Evolutionary conservation across 2,797 vertebrate genomes (phyloP).

Genomic region (Sebastiscus tertius): DNA sequence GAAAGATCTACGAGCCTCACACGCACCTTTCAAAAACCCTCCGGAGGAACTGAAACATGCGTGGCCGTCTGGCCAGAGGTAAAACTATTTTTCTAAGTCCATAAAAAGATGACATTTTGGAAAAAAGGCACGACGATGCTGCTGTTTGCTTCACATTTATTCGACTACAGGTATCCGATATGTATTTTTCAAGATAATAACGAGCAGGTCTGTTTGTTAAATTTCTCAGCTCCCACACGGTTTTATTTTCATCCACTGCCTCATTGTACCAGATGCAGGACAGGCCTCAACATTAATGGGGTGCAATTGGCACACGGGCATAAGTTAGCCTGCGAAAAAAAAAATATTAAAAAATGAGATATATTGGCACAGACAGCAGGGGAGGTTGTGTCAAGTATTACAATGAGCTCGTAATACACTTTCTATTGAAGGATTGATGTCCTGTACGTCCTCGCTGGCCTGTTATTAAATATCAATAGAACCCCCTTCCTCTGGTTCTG

Average conservation of each 20-base stretch:
- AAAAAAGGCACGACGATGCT: not conserved
- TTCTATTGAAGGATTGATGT: slow-evolving; percentile 38
- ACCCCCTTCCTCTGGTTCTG: slow-evolving; percentile 33
- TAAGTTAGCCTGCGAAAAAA: not conserved
- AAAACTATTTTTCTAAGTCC: slow-evolving; percentile 48
- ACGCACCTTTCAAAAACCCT: slow-evolving; percentile 56
- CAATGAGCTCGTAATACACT: slow-evolving; percentile 38
- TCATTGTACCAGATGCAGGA: slow-evolving; percentile 26
- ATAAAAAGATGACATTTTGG: slow-evolving; percentile 49
- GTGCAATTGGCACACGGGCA: slow-evolving; percentile 10
- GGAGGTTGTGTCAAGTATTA: slow-evolving; percentile 40
- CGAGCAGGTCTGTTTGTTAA: slow-evolving; percentile 10
- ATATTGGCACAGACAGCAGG: slow-evolving; percentile 36
- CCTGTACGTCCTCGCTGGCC: slow-evolving; percentile 44
- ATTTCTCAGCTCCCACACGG: not conserved
- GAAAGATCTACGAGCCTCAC: slow-evolving; percentile 56
- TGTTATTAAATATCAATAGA: slow-evolving; percentile 55
- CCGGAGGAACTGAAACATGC: slow-evolving; percentile 43
- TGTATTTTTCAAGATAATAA: slow-evolving; percentile 32
- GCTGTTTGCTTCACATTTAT: slow-evolving; percentile 35
- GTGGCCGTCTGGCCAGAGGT: slow-evolving; percentile 34
- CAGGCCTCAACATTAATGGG: slow-evolving; percentile 23
- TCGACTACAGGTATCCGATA: slow-evolving; percentile 3
- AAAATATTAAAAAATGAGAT: slow-evolving; percentile 25
- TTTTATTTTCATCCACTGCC: slow-evolving; percentile 5